Evolutionary conservation across 1,140 invertebrate species (phyloP).

Genomic region (Aphelenchoides fujianensis): DNA sequence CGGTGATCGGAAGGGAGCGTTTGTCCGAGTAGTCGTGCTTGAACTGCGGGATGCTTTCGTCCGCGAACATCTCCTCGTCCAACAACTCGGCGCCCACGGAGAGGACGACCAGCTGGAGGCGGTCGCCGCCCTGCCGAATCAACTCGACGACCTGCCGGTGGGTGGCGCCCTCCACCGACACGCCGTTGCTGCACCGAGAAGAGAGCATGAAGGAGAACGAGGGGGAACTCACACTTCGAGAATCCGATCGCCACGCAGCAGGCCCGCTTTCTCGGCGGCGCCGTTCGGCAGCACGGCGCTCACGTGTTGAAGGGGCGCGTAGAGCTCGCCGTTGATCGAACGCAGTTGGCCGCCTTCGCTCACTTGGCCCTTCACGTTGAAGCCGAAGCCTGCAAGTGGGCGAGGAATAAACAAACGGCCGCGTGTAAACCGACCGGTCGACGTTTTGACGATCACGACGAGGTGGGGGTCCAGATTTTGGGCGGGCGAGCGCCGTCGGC

Average conservation of each 20-base stretch:
- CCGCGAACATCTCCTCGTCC: slow-evolving; percentile 37
- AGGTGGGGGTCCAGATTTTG: slow-evolving; percentile 47
- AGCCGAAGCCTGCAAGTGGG: slow-evolving; percentile 81
- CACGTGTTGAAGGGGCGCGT: slow-evolving; percentile 97
- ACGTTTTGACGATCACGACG: slow-evolving; percentile 34
- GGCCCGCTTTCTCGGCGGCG: slow-evolving; percentile 94
- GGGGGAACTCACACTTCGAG: too few species aligned
- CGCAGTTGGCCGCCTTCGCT: slow-evolving; percentile 96
- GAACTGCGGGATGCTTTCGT: slow-evolving; percentile 69
- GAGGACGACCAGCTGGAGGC: slow-evolving; percentile 87
- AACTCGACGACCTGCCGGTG: slow-evolving; percentile 98
- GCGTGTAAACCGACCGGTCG: neutral
- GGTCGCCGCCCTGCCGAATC: slow-evolving; percentile 96
- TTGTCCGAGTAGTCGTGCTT: slow-evolving; percentile 97
- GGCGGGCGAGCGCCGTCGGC: neutral
- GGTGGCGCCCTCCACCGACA: slow-evolving; percentile 95
- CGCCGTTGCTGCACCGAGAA: too few species aligned
- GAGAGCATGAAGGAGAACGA: too few species aligned
- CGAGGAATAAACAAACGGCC: neutral
- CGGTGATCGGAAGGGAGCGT: slow-evolving; percentile 91
- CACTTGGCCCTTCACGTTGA: slow-evolving; percentile 98
- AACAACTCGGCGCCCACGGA: slow-evolving; percentile 74
- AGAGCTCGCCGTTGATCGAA: slow-evolving; percentile 89
- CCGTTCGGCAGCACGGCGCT: slow-evolving; percentile 92
- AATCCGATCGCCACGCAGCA: slow-evolving; percentile 93